phyloP scores from a whole-genome alignment of 1,140 invertebrate genomes.

The Cataglyphis hispanica region DNA sequence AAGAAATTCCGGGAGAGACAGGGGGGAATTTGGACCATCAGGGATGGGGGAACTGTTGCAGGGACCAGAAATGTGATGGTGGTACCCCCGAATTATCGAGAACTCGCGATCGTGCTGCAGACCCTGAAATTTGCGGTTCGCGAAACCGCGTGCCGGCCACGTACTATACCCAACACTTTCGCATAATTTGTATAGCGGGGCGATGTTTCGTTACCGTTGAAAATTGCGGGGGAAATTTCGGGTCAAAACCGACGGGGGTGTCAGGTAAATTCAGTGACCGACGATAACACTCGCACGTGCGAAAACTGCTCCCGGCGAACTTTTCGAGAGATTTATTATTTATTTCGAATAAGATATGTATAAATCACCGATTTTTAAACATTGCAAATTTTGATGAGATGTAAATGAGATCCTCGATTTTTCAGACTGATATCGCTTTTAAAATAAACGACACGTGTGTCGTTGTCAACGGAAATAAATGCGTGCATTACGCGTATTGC shows the following conservation, averaged over 20 bases:
- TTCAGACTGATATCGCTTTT: neutral
- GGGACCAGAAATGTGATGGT: neutral
- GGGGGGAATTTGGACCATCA: neutral
- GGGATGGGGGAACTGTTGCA: neutral
- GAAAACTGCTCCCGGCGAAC: neutral
- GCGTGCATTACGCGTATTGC: neutral
- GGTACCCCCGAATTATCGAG: constrained; percentile 54
- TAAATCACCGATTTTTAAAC: neutral
- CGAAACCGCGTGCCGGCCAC: constrained; percentile 34
- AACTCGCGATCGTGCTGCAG: constrained; percentile 50
- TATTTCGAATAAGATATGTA: neutral
- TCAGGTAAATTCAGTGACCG: constrained; percentile 8
- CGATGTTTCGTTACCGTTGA: constrained; percentile 30
- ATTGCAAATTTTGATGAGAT: neutral
- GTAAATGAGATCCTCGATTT: neutral
- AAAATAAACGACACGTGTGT: neutral
- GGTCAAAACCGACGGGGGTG: constrained; percentile 42
- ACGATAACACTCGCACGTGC: constrained; percentile 27
- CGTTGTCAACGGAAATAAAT: neutral
- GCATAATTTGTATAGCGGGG: constrained; percentile 26
- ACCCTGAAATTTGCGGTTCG: constrained; percentile 60
- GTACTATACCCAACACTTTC: constrained; percentile 52
- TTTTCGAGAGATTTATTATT: neutral
- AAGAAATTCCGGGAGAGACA: constrained; percentile 19
- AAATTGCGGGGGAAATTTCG: constrained; percentile 57